A percentile compares a stretch with the other conserved stretches of the same genome.
These are phyloP conservation scores for Cephalopachus bancanus DNA, from an alignment of 2,797 vertebrate species.

Conservation along the genomic window DNA sequence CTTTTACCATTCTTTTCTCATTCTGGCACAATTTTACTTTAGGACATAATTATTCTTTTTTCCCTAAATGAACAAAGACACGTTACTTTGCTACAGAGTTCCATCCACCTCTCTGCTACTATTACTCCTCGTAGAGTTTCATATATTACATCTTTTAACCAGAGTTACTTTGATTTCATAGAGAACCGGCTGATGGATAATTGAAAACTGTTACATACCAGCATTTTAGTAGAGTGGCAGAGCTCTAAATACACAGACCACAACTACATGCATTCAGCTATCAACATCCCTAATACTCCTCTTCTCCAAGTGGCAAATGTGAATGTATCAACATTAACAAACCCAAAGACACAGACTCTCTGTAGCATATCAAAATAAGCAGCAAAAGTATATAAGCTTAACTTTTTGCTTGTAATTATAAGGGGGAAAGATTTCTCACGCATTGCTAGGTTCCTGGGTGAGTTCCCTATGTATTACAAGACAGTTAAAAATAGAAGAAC, in stretches of 20 bases:
- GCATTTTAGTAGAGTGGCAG: constrained; percentile 21
- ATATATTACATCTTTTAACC: constrained; percentile 9
- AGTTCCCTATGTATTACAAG: neutral
- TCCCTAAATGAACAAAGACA: neutral
- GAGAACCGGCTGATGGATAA: neutral
- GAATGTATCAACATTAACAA: neutral
- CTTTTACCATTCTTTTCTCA: constrained; percentile 8
- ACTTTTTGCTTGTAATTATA: constrained; percentile 10
- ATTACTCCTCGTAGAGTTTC: neutral
- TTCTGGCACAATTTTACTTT: neutral
- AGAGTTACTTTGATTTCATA: constrained; percentile 44
- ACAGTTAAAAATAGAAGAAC: neutral
- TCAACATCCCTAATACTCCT: neutral
- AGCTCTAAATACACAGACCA: neutral
- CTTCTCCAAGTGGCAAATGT: neutral
- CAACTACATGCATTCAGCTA: neutral
- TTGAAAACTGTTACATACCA: constrained; percentile 2
- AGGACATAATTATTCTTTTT: neutral
- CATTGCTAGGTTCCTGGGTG: neutral
- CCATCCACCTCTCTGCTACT: neutral
- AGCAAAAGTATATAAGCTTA: constrained; percentile 1
- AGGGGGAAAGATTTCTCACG: neutral
- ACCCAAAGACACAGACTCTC: neutral
- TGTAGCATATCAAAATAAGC: neutral
- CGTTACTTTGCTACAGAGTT: neutral